phyloP scores from a whole-genome alignment of 1,140 invertebrate species.

The Hycleus cichorii region DNA sequence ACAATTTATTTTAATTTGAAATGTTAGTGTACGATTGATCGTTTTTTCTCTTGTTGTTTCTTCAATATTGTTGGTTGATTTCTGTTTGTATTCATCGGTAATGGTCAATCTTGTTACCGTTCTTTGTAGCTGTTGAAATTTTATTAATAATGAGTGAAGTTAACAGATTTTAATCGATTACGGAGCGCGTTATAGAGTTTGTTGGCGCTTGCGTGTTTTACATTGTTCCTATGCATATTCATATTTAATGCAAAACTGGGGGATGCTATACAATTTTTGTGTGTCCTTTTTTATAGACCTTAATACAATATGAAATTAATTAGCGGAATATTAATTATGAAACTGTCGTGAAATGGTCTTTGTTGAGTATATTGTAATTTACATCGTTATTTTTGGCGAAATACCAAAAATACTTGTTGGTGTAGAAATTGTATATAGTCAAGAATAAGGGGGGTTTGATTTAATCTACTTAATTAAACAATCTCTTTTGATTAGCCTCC shows the following conservation, averaged over 20 bases:
- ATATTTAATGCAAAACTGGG: too few relatives aligned
- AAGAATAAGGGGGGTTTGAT: slow-evolving; percentile 10
- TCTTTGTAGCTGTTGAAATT: neutral
- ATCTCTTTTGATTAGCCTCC: slow-evolving; percentile 14
- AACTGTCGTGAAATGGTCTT: neutral
- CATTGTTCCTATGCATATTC: too few relatives aligned
- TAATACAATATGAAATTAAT: slow-evolving; percentile 15
- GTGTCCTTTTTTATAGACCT: too few relatives aligned
- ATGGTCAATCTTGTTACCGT: too few relatives aligned
- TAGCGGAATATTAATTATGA: slow-evolving; percentile 8
- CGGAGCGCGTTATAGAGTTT: neutral
- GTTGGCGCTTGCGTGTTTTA: slow-evolving; percentile 1
- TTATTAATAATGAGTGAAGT: slow-evolving; percentile 8
- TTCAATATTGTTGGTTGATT: too few relatives aligned
- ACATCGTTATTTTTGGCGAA: slow-evolving; percentile 7
- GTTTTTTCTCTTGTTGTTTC: too few relatives aligned
- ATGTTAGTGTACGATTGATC: too few relatives aligned
- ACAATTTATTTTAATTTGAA: slow-evolving; percentile 33
- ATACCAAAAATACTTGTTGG: slow-evolving; percentile 11
- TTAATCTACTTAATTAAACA: slow-evolving; percentile 17
- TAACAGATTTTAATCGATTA: slow-evolving; percentile 13
- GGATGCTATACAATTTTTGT: too few relatives aligned
- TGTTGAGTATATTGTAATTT: slow-evolving; percentile 5
- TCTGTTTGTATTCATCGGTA: too few relatives aligned
- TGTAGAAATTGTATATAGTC: neutral